phyloP scores from a whole-genome alignment of 2,888 invertebrate genomes.

The Apamea monoglypha region DNA sequence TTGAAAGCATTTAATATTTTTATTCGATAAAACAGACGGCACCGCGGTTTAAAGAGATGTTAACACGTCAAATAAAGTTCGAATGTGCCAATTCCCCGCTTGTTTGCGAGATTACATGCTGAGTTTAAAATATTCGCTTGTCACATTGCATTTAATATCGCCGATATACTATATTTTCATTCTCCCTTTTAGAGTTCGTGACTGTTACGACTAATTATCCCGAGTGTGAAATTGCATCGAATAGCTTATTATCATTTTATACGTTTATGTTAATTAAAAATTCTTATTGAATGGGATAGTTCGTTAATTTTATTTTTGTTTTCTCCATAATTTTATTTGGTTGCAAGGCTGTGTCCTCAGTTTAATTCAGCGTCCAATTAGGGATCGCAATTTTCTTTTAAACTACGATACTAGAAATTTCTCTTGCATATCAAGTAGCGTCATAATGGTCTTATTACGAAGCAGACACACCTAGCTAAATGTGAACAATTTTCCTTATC shows the following conservation, averaged over 20 bases:
- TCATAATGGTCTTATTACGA: constrained; percentile 20
- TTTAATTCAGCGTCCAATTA: constrained; percentile 24
- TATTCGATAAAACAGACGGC: constrained; percentile 69
- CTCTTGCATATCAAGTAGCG: constrained; percentile 17
- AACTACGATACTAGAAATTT: neutral
- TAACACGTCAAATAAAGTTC: constrained; percentile 76
- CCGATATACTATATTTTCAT: constrained; percentile 39
- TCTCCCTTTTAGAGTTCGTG: constrained; percentile 24
- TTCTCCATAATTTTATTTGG: neutral
- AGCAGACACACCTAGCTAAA: constrained; percentile 8
- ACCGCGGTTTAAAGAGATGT: constrained; percentile 74
- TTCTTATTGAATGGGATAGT: constrained; percentile 16
- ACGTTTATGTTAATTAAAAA: constrained; percentile 19
- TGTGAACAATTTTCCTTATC: constrained; percentile 32
- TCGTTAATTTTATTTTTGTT: constrained; percentile 17
- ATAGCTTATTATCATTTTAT: constrained; percentile 39
- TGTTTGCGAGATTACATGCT: constrained; percentile 76
- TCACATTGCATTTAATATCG: constrained; percentile 66
- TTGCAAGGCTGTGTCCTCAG: neutral
- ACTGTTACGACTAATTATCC: constrained; percentile 23
- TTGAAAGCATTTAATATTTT: constrained; percentile 78
- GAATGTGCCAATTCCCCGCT: constrained; percentile 74
- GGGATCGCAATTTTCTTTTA: neutral
- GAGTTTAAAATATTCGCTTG: constrained; percentile 70
- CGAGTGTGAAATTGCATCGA: constrained; percentile 34